phyloP scores from a whole-genome alignment of 2,888 invertebrate genomes.

The Lepidocyrtinus sp. region DNA sequence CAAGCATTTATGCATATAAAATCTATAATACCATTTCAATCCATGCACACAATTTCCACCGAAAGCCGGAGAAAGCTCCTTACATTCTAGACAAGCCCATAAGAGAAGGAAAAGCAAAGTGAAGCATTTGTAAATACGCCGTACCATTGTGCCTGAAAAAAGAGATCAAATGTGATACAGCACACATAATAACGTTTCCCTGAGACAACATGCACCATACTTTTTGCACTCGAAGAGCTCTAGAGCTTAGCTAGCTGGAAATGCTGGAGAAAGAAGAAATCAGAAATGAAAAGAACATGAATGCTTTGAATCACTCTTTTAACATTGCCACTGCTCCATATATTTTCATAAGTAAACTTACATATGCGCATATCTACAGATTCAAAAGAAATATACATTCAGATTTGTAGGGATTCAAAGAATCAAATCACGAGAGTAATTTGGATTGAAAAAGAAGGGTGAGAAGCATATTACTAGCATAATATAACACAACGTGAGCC shows the following conservation, averaged over 20 bases:
- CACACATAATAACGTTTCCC: constrained; percentile 12
- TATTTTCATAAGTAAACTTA: too few relatives aligned
- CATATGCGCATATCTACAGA: too few relatives aligned
- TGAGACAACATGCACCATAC: constrained; percentile 1
- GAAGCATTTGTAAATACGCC: constrained; percentile 13
- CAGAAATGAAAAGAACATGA: constrained; percentile 11
- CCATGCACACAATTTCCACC: not conserved
- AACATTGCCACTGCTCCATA: too few relatives aligned
- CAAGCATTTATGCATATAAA: constrained; percentile 16
- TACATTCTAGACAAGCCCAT: not conserved
- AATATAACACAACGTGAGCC: not conserved
- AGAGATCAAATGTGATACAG: constrained; percentile 18
- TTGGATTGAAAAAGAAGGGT: not conserved
- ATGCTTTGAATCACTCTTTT: not conserved
- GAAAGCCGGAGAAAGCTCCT: constrained; percentile 8
- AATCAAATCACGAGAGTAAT: constrained; percentile 7
- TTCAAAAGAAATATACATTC: not conserved
- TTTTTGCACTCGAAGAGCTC: constrained; percentile 4
- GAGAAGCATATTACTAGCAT: not conserved
- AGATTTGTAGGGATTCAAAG: not conserved
- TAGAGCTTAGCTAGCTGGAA: not conserved
- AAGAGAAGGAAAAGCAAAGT: not conserved
- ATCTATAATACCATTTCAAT: constrained; percentile 9
- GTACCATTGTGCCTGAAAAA: not conserved
- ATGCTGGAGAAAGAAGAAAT: not conserved